Evolutionary conservation across 2,888 invertebrate genomes (phyloP).

Genomic region (Spodoptera littoralis): DNA sequence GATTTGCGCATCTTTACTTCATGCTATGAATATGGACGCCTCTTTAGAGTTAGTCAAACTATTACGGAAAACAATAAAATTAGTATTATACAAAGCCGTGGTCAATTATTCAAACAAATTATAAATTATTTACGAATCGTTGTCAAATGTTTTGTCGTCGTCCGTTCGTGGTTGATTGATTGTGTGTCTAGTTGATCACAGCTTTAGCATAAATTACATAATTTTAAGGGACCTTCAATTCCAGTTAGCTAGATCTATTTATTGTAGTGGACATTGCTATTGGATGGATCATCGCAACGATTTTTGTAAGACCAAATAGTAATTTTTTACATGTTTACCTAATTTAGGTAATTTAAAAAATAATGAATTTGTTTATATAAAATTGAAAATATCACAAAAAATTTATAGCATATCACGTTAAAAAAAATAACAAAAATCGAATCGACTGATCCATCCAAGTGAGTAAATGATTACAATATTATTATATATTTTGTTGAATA

Average conservation of each 20-base stretch:
- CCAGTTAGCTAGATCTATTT: constrained; percentile 88
- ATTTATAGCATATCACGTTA: constrained; percentile 85
- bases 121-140: constrained; percentile 54
- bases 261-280: constrained; percentile 84
- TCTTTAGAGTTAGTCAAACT: constrained; percentile 86
- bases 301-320: constrained; percentile 86
- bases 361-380: constrained; percentile 79
- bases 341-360: constrained; percentile 78
- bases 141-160: constrained; percentile 51
- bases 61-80: constrained; percentile 85
- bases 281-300: constrained; percentile 80
- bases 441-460: constrained; percentile 78
- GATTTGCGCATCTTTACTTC: constrained; percentile 85
- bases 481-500: constrained; percentile 85
- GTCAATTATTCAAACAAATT: constrained; percentile 78
- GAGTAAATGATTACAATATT: constrained; percentile 79
- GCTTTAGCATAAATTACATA: constrained; percentile 85
- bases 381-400: constrained; percentile 84
- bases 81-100: constrained; percentile 85
- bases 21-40: constrained; percentile 86
- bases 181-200: constrained; percentile 82
- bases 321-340: constrained; percentile 85
- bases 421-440: constrained; percentile 72
- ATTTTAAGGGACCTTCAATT: constrained; percentile 89
- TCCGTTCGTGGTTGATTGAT: constrained; percentile 47